Percentiles rank a stretch among this genome's conserved stretches.
phyloP scores from a whole-genome alignment of 2,113 vertebrate species.

The Bubalus kerabau region DNA sequence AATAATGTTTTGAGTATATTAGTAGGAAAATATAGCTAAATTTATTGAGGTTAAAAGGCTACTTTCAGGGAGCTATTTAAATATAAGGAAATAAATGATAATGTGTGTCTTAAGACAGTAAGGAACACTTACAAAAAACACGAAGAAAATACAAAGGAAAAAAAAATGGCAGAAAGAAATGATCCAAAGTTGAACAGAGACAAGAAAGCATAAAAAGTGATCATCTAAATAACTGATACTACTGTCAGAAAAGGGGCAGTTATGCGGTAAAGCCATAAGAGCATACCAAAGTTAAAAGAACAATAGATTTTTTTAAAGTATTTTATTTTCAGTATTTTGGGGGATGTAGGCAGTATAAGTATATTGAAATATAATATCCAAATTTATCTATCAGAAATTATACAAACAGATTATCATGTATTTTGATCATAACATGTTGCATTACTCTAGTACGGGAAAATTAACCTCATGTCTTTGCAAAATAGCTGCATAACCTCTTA shows the following conservation, averaged over 20 bases:
- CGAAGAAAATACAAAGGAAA: not conserved
- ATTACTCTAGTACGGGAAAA: not conserved
- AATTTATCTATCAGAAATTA: not conserved
- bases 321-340: not conserved
- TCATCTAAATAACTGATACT: not conserved
- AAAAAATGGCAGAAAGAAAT: not conserved
- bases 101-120: not conserved
- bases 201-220: not conserved
- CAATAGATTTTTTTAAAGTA: not conserved
- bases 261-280: not conserved
- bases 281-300: not conserved
- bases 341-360: not conserved
- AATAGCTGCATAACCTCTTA: not conserved
- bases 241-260: not conserved
- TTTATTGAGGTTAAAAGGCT: not conserved
- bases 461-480: not conserved
- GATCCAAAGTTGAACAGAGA: not conserved
- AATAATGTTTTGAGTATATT: not conserved
- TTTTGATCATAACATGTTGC: not conserved
- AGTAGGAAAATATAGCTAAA: not conserved
- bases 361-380: not conserved
- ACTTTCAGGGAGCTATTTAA: not conserved
- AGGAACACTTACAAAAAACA: not conserved
- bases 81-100: not conserved
- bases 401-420: not conserved